Base-by-base conservation (phyloP, 2,113 vertebrate genomes). In the Ctenomys sociabilis region DNA sequence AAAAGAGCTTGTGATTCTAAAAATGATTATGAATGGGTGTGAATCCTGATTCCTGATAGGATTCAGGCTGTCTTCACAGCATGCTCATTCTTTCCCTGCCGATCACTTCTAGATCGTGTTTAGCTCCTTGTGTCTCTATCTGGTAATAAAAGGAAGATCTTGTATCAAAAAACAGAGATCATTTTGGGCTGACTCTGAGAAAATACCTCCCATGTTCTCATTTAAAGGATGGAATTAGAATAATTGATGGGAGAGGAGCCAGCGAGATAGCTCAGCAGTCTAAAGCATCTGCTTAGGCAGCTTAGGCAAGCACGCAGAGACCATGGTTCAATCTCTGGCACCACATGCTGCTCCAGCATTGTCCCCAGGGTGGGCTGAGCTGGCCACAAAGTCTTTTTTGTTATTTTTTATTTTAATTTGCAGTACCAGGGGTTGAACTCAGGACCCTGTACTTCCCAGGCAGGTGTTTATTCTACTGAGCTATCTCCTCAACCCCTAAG, bases 191-290 rank as follows among this genome's bases (percentile, higher is more conserved):
- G 72, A 75, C 24, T 75, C 43, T 75, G 72, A 75, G 72, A 45
- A 77, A 45, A 77, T 26, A 16, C 45, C 73, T 45, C 26, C 5
- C 40, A 30, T 45, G 73, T 45, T 91, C 64, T 93, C 37, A 86
- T 40, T 87, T 52, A 89, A 90, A 94, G 64, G 14, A 70, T 91
- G 24, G n/a, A 85, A 61, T 93, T 92, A 54, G 63, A 81, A 88
- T 70, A 91, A 37, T 52, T 93, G 90, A 35, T 81, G 37, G 13
- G 21, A 77, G 61, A 84, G 49, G 49, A 49, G 49, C 49, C 8
- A 6, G 49, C 49, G 12, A 49, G 49, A 49, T 11, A 49, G 49
- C 49, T 11, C 49, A 49, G 49, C 49, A 49, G 49, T 49, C 49
- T 49, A 11, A 49, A 49, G 49, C 49, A 49, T 49, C 49, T 49